A percentile compares a stretch with the other conserved stretches of the same genome.
phyloP scores from a whole-genome alignment of 1,140 invertebrate species.

The Anadara kagoshimensis region DNA sequence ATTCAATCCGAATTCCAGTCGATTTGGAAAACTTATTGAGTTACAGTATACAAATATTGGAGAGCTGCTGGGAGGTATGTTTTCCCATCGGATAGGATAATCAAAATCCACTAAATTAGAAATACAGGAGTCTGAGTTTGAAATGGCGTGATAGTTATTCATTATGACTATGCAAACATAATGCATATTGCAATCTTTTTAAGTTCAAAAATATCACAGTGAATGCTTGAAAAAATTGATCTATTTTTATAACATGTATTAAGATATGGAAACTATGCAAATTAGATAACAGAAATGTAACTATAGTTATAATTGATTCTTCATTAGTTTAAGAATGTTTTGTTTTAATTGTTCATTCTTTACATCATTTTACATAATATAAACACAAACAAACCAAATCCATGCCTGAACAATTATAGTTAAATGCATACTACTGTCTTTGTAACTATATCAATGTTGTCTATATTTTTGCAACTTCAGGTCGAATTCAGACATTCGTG shows the following conservation, averaged over 20 bases:
- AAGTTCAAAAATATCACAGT: no score
- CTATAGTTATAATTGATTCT: no score
- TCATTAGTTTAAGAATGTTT: no score
- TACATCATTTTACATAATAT: no score
- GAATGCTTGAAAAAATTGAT: no score
- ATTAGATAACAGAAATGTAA: no score
- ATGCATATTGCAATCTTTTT: not conserved
- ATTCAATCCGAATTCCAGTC: slow-evolving; percentile 96
- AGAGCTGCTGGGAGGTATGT: slow-evolving; percentile 80
- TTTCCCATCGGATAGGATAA: not conserved
- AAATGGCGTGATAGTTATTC: not conserved
- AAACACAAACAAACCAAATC: no score
- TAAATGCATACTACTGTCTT: no score
- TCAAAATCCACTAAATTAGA: not conserved
- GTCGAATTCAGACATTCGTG: slow-evolving; percentile 73
- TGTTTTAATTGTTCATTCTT: no score
- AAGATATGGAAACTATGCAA: no score
- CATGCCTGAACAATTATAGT: no score
- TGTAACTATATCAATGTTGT: not conserved
- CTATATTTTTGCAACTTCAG: slow-evolving; percentile 33
- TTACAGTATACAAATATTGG: slow-evolving; percentile 79
- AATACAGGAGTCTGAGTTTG: slow-evolving; percentile 1
- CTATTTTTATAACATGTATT: no score
- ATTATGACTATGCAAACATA: not conserved
- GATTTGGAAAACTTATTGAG: slow-evolving; percentile 96